Evolutionary conservation across 1,140 invertebrate genomes (phyloP), one percentile per base, ranked within the genome.

Genomic region (Drosophila pectinifera): DNA sequence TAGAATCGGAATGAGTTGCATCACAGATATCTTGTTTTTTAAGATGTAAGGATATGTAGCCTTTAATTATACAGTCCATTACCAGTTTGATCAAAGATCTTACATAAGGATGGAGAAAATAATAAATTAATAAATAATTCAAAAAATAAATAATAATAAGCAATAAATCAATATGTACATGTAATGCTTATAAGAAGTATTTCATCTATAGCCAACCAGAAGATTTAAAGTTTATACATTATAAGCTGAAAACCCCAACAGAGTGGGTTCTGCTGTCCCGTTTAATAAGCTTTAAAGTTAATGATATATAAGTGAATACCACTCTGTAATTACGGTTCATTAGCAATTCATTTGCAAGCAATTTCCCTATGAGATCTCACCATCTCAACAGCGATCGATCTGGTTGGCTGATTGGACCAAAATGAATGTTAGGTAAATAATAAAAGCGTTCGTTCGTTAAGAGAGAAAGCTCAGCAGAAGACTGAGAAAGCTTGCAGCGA

Each of bases 381-480:
- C 10, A 4, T 13, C 8, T 5, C 26, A 16, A 31, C 48, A 36
- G 18, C 20, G 13, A 58, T 48, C 14, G 16, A 10, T 14, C 20
- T 49, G 36, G 16, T 39, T 55, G 57, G 22, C 22, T 24, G 36
- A 46, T 53, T 4, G 20, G 3, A 5, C 8, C 16, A 16, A 45
- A 46, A 59, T 54, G 18, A 63, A 41, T 38, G 16, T 22, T n/a
- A n/a, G 16, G 28, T 36, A 41, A 56, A 22, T 22, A 31, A 56
- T 3, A 11, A 61, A 36, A 28, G 4, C 16, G 10, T 46, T 39
- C 16, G 10, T 46, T 39, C 4, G 56, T 31, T 39, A 65, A 62
- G 56, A 65, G 63, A 65, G 42, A 61, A 18, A 22, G 28, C 3
- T 24, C 20, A 31, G 55, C 24, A 24, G 39, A 31, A 13, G 16